phyloP scores from a whole-genome alignment of 2,888 invertebrate genomes.

The Noctua fimbriata region DNA sequence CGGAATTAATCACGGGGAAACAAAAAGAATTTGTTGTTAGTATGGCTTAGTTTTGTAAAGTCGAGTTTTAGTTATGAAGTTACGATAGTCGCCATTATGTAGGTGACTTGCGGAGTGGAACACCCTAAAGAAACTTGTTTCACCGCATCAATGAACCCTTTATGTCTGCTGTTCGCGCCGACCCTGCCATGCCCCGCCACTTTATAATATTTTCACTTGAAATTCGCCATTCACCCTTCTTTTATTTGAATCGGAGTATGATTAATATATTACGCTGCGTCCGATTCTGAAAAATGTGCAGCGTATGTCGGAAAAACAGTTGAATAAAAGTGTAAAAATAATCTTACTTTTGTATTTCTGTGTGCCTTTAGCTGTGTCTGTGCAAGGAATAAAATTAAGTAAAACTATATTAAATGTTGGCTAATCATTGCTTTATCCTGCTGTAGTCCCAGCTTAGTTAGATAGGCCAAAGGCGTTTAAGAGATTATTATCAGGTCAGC shows the following conservation, averaged over 20 bases:
- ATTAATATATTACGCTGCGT: constrained; percentile 42
- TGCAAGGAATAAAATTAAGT: neutral
- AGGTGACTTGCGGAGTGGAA: constrained; percentile 61
- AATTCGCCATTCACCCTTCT: constrained; percentile 37
- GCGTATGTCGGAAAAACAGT: constrained; percentile 11
- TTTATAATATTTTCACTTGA: constrained; percentile 65
- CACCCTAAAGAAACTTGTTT: constrained; percentile 72
- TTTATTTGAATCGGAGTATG: constrained; percentile 45
- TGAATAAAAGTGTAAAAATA: neutral
- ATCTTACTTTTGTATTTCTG: too few relatives aligned
- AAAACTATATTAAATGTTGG: constrained; percentile 3
- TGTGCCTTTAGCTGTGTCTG: neutral
- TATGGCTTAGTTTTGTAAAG: constrained; percentile 21
- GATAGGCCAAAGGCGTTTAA: constrained; percentile 9
- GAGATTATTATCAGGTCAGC: constrained; percentile 29
- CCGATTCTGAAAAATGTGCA: constrained; percentile 36
- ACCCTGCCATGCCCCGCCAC: constrained; percentile 51
- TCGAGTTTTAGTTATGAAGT: constrained; percentile 70
- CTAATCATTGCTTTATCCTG: constrained; percentile 11
- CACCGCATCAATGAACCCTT: constrained; percentile 75
- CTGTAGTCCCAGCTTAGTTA: constrained; percentile 9
- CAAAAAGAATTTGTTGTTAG: constrained; percentile 35
- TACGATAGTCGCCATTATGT: constrained; percentile 67
- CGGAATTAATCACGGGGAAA: constrained; percentile 31
- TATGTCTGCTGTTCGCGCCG: constrained; percentile 70